Base-by-base conservation (phyloP, 92 coral and sea anemone species). In the Siderastrea siderea region DNA sequence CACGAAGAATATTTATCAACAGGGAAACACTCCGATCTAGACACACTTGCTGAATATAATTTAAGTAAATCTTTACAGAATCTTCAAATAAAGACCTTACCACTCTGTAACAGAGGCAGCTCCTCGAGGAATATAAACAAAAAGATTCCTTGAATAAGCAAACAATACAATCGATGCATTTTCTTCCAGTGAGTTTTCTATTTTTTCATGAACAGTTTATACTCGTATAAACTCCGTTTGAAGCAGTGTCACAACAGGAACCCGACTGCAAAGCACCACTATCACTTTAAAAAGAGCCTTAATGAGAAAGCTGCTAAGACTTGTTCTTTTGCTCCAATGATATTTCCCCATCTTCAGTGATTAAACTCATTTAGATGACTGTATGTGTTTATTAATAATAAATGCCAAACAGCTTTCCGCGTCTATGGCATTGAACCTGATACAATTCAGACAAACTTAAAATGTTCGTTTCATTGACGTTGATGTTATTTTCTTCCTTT, bases 301-400 rank as follows among this genome's bases (percentile, higher is more conserved):
- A 45, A 47, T 57, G 86, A 46, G 47, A 54, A 55, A 38, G 49
- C 53, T 19, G 38, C 63, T 38, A 5, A 50, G 64, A 67, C 71
- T 66, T 80, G 74, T 1, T 11, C 72, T 5, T 70, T 47, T 58
- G 57, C 86, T 55, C 86, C 86, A 82, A 82, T 82, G 78, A 82
- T 16, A 44, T 44, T 44, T 5, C 68, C 17, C 47, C 69, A 26
- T 68, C 48, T 69, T 70, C 11, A 47, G 15, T 45, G 68, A 82
- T 70, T 15, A 46, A 58, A 69, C 78, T 57, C 86, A 82, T 82
- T 82, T 82, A 53, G 68, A 38, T 45, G 43, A 70, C 55, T 44
- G 85, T 7, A 59, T 82, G 78, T 47, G 77, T 43, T 43, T 71
- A 70, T 82, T 3, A 82, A 82, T 82, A 82, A 82, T 82, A 38